Evolutionary conservation across 1,140 invertebrate species (phyloP).

Genomic region (Euschistus heros): DNA sequence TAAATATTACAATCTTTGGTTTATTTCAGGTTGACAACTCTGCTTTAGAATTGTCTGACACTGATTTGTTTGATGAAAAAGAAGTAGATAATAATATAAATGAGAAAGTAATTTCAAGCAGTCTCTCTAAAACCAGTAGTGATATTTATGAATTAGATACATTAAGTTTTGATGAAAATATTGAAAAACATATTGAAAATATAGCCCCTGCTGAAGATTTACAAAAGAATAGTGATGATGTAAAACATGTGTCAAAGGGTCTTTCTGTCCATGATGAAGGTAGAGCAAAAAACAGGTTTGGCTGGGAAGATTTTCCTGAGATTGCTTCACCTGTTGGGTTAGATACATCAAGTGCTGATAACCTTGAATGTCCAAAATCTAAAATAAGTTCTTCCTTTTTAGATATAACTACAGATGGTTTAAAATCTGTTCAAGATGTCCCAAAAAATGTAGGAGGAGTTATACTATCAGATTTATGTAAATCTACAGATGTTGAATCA

Average conservation of each 20-base stretch:
- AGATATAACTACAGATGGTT: not conserved
- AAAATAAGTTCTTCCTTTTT: not conserved
- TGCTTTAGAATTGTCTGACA: not conserved
- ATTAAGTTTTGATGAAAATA: not conserved
- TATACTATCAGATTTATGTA: not conserved
- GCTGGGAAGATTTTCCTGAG: not conserved
- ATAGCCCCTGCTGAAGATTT: not conserved
- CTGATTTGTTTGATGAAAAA: conserved; percentile 6
- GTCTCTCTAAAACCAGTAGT: not conserved
- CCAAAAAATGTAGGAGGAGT: not conserved
- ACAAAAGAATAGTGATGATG: not conserved
- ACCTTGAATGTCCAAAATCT: not conserved
- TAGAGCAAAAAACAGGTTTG: not conserved
- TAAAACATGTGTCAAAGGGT: not conserved
- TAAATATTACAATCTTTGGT: too few relatives aligned
- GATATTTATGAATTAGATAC: conserved; percentile 10
- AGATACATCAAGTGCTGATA: not conserved
- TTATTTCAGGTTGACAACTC: not conserved
- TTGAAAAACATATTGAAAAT: not conserved
- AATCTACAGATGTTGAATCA: not conserved
- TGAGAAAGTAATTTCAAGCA: not conserved
- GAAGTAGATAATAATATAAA: not conserved
- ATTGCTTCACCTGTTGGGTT: not conserved
- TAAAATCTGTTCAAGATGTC: not conserved
- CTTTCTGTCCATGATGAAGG: not conserved